Evolutionary conservation across 2,888 invertebrate genomes (phyloP), one percentile per base, ranked within the genome.

Genomic region (Polydrusus pterygomalis): DNA sequence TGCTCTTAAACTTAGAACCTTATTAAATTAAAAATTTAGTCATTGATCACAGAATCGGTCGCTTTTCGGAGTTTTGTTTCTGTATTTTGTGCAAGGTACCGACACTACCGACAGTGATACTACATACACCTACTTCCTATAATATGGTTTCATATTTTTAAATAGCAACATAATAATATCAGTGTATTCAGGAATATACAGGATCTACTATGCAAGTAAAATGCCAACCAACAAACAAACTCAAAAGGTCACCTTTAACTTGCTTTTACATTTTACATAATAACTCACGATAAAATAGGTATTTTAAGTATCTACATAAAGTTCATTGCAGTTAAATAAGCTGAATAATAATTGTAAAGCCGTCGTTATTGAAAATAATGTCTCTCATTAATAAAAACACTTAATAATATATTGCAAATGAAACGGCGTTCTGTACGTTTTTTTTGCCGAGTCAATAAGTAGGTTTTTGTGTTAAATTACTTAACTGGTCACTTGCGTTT

Each of bases 401-500:
- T 54, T 25, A 11, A 25, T 54, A 25, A 25, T 13, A 54, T 13
- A 25, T 54, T 25, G 20, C 11, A 54, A 54, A 54, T 54, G 54
- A 25, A 54, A 25, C 11, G 20, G 20, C 54, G 25, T 54, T 25
- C 25, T 25, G 25, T 20, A 20, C 34, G 8, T 20, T 25, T 54
- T 51, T 51, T 54, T 13, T 54, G 54, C 54, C n/a, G 54, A 54
- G 25, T 54, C 54, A 25, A 54, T 54, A 25, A 54, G 54, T 54
- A 25, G 25, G 54, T 54, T 54, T 54, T 25, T 54, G n/a, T 54
- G 20, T 25, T 54, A 54, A 54, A 5, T 54, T 54, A 54, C 25
- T 25, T 25, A 25, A 25, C 25, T 25, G 25, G 25, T 1, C 5
- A 25, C 25, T 25, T 25, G 25, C 25, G 25, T 25, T 25, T 25